phyloP scores from a whole-genome alignment of 2,888 invertebrate species.

The Amblyjoppa fuscipennis region DNA sequence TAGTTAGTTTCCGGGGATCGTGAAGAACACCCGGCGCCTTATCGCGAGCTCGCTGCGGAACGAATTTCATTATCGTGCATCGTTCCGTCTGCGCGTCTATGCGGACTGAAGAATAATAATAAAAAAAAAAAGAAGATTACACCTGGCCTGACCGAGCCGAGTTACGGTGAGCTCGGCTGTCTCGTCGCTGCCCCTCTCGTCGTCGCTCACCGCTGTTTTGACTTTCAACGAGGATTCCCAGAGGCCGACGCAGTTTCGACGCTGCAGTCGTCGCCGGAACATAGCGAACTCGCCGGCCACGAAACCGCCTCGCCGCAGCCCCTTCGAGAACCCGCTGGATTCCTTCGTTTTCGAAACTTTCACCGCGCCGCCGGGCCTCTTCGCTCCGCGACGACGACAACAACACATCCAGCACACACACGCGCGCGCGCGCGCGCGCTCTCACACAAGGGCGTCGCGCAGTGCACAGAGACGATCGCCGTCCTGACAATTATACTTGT shows the following conservation, averaged over 20 bases:
- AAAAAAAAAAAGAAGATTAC: conserved; percentile 24
- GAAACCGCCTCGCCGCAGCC: neutral
- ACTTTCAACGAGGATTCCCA: conserved; percentile 37
- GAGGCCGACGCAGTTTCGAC: conserved; percentile 57
- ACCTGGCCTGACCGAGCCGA: neutral
- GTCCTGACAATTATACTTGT: neutral
- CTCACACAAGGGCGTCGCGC: neutral
- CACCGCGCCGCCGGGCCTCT: conserved; percentile 50
- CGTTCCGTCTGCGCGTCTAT: conserved; percentile 4
- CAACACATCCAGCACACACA: conserved; percentile 8
- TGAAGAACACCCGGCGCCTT: neutral
- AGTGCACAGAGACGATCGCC: neutral
- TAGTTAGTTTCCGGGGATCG: conserved; percentile 3
- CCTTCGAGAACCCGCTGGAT: conserved; percentile 31
- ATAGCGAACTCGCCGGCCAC: neutral
- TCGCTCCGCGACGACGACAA: neutral
- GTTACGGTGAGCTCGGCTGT: neutral
- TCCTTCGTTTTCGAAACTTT: conserved; percentile 66
- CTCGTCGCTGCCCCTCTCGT: conserved; percentile 15
- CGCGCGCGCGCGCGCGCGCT: neutral
- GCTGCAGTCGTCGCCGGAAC: conserved; percentile 53
- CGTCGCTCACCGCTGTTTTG: conserved; percentile 53
- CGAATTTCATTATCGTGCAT: neutral
- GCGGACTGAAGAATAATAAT: conserved; percentile 6
- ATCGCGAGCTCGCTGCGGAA: neutral